A percentile compares a stretch with the other conserved stretches of the same genome.
Conservation (phyloP, 2,888 invertebrate species). For the Drosophila vallismaia region DNA sequence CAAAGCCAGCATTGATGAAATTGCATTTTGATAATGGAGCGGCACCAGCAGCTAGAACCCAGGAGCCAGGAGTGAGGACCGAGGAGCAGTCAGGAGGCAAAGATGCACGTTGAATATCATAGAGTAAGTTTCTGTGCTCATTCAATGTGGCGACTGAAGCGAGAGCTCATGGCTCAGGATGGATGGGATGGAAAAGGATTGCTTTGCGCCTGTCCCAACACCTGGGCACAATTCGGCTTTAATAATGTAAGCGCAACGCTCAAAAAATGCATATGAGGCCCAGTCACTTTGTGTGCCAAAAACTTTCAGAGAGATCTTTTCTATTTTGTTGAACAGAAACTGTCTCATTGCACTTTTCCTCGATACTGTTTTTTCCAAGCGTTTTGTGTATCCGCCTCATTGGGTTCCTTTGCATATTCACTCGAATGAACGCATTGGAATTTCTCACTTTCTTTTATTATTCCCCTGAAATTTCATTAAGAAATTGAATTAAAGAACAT, state of each 20-base stretch:
- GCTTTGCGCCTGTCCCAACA: conserved; percentile 38
- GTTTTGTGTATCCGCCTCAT: conserved; percentile 29
- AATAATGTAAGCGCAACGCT: conserved; percentile 44
- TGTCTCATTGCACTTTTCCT: conserved; percentile 11
- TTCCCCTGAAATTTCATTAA: conserved; percentile 15
- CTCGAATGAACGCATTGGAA: conserved; percentile 11
- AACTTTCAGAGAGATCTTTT: background rate
- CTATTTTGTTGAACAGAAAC: conserved; percentile 13
- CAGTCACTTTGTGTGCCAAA: conserved; percentile 5
- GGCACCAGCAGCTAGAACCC: conserved; percentile 19
- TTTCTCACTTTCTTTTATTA: conserved; percentile 20
- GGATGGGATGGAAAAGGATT: conserved; percentile 12
- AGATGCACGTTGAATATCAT: conserved; percentile 2
- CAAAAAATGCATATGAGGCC: conserved; percentile 31
- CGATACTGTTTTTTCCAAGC: background rate
- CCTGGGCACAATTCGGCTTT: conserved; percentile 34
- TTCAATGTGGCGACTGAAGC: conserved; percentile 51
- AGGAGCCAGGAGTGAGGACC: background rate
- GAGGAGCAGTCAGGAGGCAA: background rate
- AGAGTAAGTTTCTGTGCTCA: conserved; percentile 39
- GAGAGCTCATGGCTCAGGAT: conserved; percentile 45
- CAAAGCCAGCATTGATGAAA: conserved; percentile 60
- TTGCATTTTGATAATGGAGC: conserved; percentile 65
- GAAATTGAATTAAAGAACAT: conserved; percentile 33
- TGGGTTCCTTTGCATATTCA: conserved; percentile 17